These are phyloP conservation scores for Galemys pyrenaicus DNA, from an alignment of 2,113 vertebrate species.

Conservation along the genomic window DNA sequence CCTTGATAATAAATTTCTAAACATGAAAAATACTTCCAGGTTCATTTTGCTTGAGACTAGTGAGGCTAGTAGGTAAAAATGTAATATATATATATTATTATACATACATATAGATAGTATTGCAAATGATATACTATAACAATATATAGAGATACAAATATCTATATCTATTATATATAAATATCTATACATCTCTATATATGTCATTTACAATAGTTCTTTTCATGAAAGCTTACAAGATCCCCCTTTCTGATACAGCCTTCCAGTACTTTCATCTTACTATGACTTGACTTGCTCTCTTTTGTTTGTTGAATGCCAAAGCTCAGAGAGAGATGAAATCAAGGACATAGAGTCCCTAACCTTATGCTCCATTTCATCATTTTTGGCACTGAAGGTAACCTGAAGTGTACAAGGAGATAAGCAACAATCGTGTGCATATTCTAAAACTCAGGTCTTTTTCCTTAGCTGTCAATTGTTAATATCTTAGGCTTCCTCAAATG, in stretches of 20 bases:
- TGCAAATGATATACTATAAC: too few relatives aligned
- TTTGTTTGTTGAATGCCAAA: background rate
- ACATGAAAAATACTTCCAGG: background rate
- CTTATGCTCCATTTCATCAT: background rate
- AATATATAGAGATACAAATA: too few relatives aligned
- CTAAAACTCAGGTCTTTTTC: background rate
- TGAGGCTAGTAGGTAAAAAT: background rate
- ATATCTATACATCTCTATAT: too few relatives aligned
- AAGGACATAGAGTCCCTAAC: background rate
- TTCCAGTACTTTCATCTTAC: background rate
- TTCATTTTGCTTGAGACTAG: background rate
- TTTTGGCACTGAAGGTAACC: background rate
- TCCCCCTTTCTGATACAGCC: background rate
- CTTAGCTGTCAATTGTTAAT: background rate
- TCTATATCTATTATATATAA: too few relatives aligned
- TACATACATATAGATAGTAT: too few relatives aligned
- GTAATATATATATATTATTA: too few relatives aligned
- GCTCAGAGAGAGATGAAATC: background rate
- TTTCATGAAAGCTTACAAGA: background rate
- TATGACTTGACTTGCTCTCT: background rate
- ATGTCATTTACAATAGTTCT: background rate
- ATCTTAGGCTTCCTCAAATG: background rate
- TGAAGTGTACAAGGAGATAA: background rate
- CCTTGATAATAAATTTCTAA: background rate
- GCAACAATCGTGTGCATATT: background rate